phyloP scores from a whole-genome alignment of 2,113 vertebrate genomes.

The Oxygymnocypris stewartii region DNA sequence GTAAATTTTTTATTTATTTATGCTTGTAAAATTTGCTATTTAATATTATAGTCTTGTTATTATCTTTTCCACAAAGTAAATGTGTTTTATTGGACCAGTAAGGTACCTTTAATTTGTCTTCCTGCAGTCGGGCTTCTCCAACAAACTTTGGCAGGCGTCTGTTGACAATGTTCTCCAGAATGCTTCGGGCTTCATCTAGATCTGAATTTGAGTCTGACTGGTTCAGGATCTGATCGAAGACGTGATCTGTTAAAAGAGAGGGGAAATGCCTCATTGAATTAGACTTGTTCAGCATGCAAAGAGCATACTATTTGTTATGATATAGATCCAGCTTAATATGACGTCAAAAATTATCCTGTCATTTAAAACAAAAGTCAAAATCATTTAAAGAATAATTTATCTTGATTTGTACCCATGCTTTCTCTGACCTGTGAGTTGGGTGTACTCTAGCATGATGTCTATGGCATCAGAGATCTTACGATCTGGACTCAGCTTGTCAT shows the following conservation, averaged over 20 bases:
- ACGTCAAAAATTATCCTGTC: neutral
- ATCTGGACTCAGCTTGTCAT: neutral
- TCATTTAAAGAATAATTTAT: neutral
- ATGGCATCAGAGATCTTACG: neutral
- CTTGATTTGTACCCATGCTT: neutral
- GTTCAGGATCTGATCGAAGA: neutral
- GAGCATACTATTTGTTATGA: neutral
- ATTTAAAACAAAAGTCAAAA: neutral
- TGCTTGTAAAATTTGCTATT: no score
- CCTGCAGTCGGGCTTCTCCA: neutral
- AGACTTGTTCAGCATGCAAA: neutral
- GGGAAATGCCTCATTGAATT: neutral
- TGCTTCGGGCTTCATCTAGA: neutral
- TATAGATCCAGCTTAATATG: neutral
- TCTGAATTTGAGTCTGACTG: neutral
- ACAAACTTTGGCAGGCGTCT: neutral
- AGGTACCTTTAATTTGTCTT: neutral
- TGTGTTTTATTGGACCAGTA: no score
- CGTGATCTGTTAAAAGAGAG: neutral
- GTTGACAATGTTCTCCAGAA: neutral
- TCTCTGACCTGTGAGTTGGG: neutral
- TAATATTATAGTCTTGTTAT: no score
- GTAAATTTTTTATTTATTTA: no score
- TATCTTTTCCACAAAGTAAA: no score
- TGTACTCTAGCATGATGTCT: neutral